Conservation (phyloP, 2,888 invertebrate genomes). For the Dorcus hopei region DNA sequence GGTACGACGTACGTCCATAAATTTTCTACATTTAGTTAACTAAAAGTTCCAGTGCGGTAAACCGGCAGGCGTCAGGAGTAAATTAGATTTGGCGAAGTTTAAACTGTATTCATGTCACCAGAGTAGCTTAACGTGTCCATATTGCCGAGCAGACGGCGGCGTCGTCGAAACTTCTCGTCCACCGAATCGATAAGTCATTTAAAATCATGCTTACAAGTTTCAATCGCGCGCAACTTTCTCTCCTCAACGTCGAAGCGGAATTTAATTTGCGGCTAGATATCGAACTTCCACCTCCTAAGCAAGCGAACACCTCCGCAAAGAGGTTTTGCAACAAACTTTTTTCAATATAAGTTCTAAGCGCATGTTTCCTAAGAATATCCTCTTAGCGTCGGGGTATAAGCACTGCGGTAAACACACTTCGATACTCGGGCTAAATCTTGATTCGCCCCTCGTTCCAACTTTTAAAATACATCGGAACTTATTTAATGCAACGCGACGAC, state of each 20-base stretch:
- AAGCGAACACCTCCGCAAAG: not conserved
- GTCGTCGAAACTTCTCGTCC: not conserved
- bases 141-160: not conserved
- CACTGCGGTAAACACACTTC: too few relatives aligned
- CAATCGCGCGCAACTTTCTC: not conserved
- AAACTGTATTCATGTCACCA: not conserved
- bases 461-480: too few relatives aligned
- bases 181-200: conserved; percentile 1
- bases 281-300: not conserved
- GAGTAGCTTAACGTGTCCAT: not conserved
- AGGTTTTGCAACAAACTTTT: not conserved
- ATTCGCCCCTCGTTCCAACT: too few relatives aligned
- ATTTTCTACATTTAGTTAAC: too few relatives aligned
- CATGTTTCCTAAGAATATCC: not conserved
- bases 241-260: not conserved
- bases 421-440: too few relatives aligned
- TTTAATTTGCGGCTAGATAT: conserved; percentile 1
- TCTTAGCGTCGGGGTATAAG: too few relatives aligned
- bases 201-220: conserved; percentile 1
- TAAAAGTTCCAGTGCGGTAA: not conserved
- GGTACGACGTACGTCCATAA: too few relatives aligned
- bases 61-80: not conserved
- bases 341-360: not conserved
- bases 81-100: conserved; percentile 1
- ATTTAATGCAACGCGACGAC: too few relatives aligned